These are phyloP conservation scores for Acipenser transmontanus DNA, from an alignment of 2,797 vertebrate species.

Conservation along the genomic window DNA sequence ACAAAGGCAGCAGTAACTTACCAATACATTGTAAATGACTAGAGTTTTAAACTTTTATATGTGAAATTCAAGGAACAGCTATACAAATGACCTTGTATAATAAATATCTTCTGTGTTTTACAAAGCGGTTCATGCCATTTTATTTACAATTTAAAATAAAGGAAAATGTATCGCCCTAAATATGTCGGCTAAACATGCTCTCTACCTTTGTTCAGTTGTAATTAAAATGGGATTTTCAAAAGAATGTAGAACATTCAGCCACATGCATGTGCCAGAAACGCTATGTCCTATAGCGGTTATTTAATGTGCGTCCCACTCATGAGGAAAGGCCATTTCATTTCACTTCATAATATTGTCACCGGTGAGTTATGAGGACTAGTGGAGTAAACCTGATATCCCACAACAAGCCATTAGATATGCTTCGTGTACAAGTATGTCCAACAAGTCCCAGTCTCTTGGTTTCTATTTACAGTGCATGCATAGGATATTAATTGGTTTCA, in stretches of 20 bases:
- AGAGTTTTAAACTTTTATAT: too few species aligned
- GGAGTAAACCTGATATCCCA: constrained; percentile 33
- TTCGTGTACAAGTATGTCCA: constrained; percentile 36
- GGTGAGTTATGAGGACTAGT: constrained; percentile 36
- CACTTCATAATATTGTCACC: constrained; percentile 33
- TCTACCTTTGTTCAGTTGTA: background rate
- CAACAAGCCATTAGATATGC: constrained; percentile 39
- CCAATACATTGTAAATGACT: background rate
- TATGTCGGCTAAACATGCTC: too few species aligned
- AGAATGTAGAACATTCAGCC: constrained; percentile 11
- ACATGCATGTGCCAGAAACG: background rate
- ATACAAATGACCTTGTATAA: too few species aligned
- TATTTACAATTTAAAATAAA: too few species aligned
- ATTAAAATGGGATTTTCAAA: constrained; percentile 7
- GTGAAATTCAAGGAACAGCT: too few species aligned
- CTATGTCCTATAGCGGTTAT: constrained; percentile 12
- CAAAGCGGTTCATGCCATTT: too few species aligned
- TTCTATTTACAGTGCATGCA: constrained; percentile 33
- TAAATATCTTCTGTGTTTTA: too few species aligned
- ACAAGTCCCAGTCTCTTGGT: constrained; percentile 35
- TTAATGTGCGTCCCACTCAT: background rate
- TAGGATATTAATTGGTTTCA: constrained; percentile 38
- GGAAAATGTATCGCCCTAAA: too few species aligned
- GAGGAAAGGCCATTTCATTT: constrained; percentile 23
- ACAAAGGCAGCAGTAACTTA: constrained; percentile 18